Conservation (phyloP, 1,140 invertebrate species). For the Diachasma alloeum region DNA sequence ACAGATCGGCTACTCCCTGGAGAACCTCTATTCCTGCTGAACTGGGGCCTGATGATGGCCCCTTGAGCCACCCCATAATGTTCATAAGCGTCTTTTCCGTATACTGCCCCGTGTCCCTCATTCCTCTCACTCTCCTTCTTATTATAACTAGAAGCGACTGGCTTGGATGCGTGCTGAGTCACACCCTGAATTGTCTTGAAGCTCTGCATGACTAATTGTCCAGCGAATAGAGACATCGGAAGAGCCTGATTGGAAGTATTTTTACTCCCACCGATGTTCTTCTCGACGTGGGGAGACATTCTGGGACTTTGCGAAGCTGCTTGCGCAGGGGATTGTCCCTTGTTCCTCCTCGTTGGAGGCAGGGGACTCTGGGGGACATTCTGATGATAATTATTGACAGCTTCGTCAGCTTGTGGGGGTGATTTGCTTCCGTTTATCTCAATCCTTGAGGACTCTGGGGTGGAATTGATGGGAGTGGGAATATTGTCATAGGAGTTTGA, state of each 20-base stretch:
- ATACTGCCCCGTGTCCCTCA: background rate
- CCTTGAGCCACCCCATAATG: constrained; percentile 51
- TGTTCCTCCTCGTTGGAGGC: background rate
- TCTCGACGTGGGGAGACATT: background rate
- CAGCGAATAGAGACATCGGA: constrained; percentile 39
- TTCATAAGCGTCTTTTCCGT: constrained; percentile 49
- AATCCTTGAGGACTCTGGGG: background rate
- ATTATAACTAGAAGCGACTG: background rate
- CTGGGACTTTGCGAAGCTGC: background rate
- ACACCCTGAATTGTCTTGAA: constrained; percentile 49
- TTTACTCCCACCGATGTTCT: background rate
- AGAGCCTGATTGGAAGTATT: background rate
- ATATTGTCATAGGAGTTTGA: background rate
- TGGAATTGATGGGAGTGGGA: background rate
- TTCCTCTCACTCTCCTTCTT: background rate
- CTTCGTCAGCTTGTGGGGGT: background rate
- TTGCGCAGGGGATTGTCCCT: background rate
- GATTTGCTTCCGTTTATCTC: background rate
- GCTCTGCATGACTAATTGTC: constrained; percentile 54
- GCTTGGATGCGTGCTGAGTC: constrained; percentile 16
- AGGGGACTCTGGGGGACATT: background rate
- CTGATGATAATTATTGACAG: background rate
- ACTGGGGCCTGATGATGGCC: constrained; percentile 28
- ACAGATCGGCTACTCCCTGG: constrained; percentile 54
- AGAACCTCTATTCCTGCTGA: constrained; percentile 35